Evolutionary conservation across 2,113 vertebrate genomes (phyloP), one percentile per base, ranked within the genome.

Genomic region (Dasypus novemcinctus): DNA sequence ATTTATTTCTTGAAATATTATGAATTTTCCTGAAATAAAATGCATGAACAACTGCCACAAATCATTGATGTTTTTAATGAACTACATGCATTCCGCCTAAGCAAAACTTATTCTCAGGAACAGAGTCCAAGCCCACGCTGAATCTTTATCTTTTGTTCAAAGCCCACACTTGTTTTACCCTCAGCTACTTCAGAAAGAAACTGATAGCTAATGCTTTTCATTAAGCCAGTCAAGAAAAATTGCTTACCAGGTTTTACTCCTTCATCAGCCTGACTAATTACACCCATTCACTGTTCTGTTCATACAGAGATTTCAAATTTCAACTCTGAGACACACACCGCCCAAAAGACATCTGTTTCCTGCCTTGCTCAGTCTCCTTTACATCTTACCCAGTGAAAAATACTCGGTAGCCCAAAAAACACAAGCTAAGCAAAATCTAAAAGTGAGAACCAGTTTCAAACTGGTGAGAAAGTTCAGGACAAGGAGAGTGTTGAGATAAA

Each of bases 191-290:
- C 57, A 78, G 63, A 84, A 80, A 94, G 94, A 94, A 97, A 96
- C 93, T 75, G 75, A 97, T 76, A 96, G 81, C 89, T 96, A 92
- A 95, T 92, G 94, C 94, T 93, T 96, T 96, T 97, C 97, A 96
- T 95, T 91, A 96, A 97, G 80, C 46, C 66, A 96, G 91, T 94
- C 94, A 90, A 81, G 88, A 84, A 97, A 97, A 95, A 87, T 61
- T 95, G 93, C 96, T 96, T 96, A 95, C 95, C 88, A 87, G 97
- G 95, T 94, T 96, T 96, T 94, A 96, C 95, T 97, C 89, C 89
- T 96, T 96, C 96, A 93, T 95, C 96, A 94, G 96, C 80, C 88
- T 95, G 74, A 93, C 93, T 97, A 97, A 98, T 97, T 93, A 97
- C 15, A 97, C 76, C 82, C 96, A 97, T 98, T 97, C 96, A 97